Percentiles rank a stretch among this genome's conserved stretches.
Conservation (phyloP, 2,888 invertebrate genomes). For the Noctua janthina region DNA sequence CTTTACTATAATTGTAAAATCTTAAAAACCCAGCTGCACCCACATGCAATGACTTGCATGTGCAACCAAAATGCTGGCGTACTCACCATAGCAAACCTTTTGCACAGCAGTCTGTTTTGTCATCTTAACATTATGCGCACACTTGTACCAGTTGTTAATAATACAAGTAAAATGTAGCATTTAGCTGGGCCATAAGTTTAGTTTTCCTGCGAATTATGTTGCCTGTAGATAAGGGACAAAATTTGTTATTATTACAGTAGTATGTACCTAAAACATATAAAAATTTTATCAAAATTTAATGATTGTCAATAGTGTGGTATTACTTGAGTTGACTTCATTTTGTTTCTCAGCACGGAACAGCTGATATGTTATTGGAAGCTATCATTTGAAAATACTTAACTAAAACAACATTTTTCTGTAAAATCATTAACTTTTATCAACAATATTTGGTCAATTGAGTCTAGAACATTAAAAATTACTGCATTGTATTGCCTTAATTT, state of each 20-base stretch:
- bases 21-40: not conserved
- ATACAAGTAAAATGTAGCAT: not conserved
- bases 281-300: not conserved
- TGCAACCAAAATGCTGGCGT: not conserved
- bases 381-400: not conserved
- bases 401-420: not conserved
- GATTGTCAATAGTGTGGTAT: not conserved
- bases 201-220: not conserved
- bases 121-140: not conserved
- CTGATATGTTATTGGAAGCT: not conserved
- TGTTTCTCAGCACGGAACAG: not conserved
- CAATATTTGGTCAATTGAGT: not conserved
- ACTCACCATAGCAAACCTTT: not conserved
- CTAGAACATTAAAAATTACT: not conserved
- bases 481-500: not conserved
- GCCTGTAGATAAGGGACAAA: not conserved
- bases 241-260: conserved; percentile 8
- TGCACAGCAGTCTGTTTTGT: not conserved
- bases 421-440: no score
- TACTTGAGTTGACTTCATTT: not conserved
- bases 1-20: not conserved
- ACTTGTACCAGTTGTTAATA: not conserved
- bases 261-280: not conserved
- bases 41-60: conserved; percentile 1
- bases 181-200: not conserved